Conservation (phyloP, 1,140 invertebrate genomes). For the Philotrypesis tridentata region DNA sequence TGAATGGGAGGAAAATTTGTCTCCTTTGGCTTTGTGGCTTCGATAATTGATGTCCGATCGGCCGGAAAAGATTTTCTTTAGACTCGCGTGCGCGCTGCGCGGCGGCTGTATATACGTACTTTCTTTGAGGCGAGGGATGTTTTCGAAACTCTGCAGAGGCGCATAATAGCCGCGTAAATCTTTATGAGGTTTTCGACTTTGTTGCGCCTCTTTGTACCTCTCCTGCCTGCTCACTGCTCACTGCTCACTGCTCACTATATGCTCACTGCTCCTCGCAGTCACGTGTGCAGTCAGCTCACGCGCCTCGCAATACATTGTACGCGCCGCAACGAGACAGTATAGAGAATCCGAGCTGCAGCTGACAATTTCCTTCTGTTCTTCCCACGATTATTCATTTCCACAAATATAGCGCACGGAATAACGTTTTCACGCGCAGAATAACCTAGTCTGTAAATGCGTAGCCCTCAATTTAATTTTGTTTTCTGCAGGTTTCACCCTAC, state of each 20-base stretch:
- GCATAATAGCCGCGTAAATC: slow-evolving; percentile 8
- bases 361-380: not conserved
- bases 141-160: not conserved
- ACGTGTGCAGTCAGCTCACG: too few relatives aligned
- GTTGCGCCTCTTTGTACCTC: not conserved
- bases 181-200: slow-evolving; percentile 17
- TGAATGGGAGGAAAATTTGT: slow-evolving; percentile 20
- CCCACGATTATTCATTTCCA: not conserved
- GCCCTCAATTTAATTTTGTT: too few relatives aligned
- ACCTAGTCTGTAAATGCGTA: too few relatives aligned
- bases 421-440: not conserved
- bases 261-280: too few relatives aligned
- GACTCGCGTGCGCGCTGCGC: not conserved
- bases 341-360: not conserved
- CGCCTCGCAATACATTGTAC: too few relatives aligned
- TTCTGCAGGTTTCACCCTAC: too few relatives aligned
- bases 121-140: not conserved
- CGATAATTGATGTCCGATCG: not conserved
- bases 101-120: not conserved
- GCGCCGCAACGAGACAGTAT: not conserved
- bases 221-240: too few relatives aligned
- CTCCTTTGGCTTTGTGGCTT: slow-evolving; percentile 16
- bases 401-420: too few relatives aligned
- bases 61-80: not conserved
- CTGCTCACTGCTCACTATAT: too few relatives aligned